Conservation (phyloP, 2,888 invertebrate genomes). For the Dicyrtoma fusca region DNA sequence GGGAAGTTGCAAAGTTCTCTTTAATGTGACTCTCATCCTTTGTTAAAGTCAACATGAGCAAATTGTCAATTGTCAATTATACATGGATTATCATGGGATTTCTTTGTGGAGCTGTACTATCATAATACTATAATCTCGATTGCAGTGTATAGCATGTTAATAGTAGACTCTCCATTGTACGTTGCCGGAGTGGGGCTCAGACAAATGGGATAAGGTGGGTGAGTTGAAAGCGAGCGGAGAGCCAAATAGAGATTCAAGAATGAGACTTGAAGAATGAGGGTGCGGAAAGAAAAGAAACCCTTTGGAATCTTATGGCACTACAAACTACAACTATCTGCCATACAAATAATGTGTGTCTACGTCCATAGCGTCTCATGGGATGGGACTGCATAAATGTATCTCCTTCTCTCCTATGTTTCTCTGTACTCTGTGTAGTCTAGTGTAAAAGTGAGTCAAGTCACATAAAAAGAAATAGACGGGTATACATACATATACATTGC, state of each 20-base stretch:
- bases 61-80: conserved; percentile 8
- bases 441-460: too few species aligned
- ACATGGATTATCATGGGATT: conserved; percentile 7
- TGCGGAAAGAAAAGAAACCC: conserved; percentile 27
- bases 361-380: too few species aligned
- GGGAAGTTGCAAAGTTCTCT: too few species aligned
- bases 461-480: too few species aligned
- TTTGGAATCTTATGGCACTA: background rate
- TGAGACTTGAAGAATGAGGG: conserved; percentile 19
- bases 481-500: background rate
- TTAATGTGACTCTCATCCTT: background rate
- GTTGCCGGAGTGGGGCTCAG: background rate
- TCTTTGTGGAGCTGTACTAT: background rate
- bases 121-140: too few species aligned
- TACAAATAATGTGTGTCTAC: too few species aligned
- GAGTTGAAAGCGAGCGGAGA: background rate
- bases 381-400: background rate
- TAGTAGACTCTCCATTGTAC: background rate
- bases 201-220: background rate
- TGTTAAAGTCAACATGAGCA: background rate
- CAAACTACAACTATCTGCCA: background rate
- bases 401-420: background rate
- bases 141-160: too few species aligned
- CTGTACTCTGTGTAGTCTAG: too few species aligned
- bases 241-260: background rate